Percentiles rank a stretch among this genome's conserved stretches.
These are phyloP conservation scores for Chloroclystis v-ata DNA, from an alignment of 2,888 invertebrate species.

Conservation along the genomic window DNA sequence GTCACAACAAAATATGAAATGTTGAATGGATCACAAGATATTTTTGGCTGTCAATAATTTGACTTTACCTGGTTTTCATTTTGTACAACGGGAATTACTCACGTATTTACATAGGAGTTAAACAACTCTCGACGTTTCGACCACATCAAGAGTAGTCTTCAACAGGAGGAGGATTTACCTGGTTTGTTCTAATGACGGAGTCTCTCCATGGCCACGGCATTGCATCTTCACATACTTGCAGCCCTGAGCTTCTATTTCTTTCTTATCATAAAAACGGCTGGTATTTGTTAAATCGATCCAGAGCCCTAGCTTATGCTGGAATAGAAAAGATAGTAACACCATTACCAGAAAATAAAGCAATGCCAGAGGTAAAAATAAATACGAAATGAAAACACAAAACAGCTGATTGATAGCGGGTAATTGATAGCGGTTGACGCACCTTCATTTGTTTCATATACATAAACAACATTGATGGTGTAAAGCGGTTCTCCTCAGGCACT, in stretches of 20 bases:
- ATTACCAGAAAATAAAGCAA: neutral
- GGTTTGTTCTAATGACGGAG: slow-evolving; percentile 92
- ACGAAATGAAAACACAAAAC: slow-evolving; percentile 30
- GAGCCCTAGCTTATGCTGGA: slow-evolving; percentile 89
- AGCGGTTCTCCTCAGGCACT: slow-evolving; percentile 89
- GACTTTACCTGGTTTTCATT: no score
- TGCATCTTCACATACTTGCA: slow-evolving; percentile 92
- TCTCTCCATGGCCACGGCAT: slow-evolving; percentile 95
- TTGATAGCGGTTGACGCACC: slow-evolving; percentile 78
- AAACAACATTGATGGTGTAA: slow-evolving; percentile 93
- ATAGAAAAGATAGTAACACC: neutral
- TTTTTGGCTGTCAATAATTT: no score
- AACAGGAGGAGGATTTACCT: no score
- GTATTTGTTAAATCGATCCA: slow-evolving; percentile 99
- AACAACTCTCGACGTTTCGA: no score
- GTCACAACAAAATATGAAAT: no score
- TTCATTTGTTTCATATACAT: slow-evolving; percentile 86
- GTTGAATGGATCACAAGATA: no score
- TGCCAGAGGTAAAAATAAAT: neutral
- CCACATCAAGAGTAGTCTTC: no score
- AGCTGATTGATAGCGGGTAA: slow-evolving; percentile 22
- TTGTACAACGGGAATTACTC: no score
- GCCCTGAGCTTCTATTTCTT: slow-evolving; percentile 84
- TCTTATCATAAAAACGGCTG: slow-evolving; percentile 91
- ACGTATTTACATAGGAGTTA: no score